Percentiles rank a stretch among this genome's conserved stretches.
phyloP scores from a whole-genome alignment of 2,888 invertebrate species.

The Polydesmus complanatus region DNA sequence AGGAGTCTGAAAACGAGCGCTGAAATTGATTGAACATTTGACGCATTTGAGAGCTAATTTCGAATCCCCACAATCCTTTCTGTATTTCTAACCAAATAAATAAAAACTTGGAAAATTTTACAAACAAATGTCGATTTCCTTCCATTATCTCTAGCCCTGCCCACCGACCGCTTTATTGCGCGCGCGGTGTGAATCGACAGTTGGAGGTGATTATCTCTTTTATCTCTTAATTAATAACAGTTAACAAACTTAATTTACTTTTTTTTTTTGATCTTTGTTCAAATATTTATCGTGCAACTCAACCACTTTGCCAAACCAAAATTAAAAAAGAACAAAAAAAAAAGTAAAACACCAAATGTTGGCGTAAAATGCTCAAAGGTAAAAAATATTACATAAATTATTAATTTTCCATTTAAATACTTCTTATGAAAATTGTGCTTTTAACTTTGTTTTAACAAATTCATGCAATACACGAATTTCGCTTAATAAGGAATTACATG shows the following conservation, averaged over 20 bases:
- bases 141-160: neutral
- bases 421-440: too few species aligned
- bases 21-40: slow-evolving; percentile 13
- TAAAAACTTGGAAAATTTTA: neutral
- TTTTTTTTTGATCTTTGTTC: too few species aligned
- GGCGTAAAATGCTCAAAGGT: too few species aligned
- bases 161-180: neutral
- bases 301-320: too few species aligned
- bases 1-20: neutral
- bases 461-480: too few species aligned
- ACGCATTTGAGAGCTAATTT: slow-evolving; percentile 1
- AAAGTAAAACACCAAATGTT: too few species aligned
- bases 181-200: neutral
- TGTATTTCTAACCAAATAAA: neutral
- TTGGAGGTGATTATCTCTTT: neutral
- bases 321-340: too few species aligned
- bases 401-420: too few species aligned
- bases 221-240: neutral
- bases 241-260: neutral
- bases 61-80: neutral
- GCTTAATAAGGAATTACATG: too few species aligned
- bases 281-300: neutral
- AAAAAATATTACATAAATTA: too few species aligned
- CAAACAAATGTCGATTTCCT: neutral
- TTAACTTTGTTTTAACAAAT: too few species aligned